A percentile compares a stretch with the other conserved stretches of the same genome.
Evolutionary conservation across 1,140 invertebrate species (phyloP).

Genomic region (Penaeus indicus): DNA sequence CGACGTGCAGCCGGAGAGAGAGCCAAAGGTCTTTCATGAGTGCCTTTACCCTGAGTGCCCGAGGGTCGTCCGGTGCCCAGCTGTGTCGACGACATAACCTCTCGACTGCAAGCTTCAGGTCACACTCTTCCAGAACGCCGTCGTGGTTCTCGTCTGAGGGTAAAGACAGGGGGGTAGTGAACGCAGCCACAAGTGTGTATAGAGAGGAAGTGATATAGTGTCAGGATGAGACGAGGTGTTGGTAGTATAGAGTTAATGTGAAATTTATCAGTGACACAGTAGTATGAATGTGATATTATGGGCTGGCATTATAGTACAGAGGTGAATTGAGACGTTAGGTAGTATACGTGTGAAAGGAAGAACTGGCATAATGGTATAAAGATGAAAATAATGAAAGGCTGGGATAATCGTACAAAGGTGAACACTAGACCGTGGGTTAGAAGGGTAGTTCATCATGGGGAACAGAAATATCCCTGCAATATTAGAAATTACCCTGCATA

Average conservation of each 20-base stretch:
- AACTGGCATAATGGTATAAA: too few relatives aligned
- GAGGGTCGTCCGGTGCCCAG: constrained; percentile 26
- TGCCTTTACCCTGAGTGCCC: not conserved
- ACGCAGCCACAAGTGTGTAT: not conserved
- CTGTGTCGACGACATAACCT: constrained; percentile 7
- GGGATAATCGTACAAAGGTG: not conserved
- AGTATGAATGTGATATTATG: too few relatives aligned
- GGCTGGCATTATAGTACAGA: too few relatives aligned
- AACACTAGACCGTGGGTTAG: not conserved
- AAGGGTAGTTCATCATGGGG: not conserved
- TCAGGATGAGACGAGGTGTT: too few relatives aligned
- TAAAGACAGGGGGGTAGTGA: not conserved
- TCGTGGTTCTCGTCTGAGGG: constrained; percentile 35
- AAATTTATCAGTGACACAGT: too few relatives aligned
- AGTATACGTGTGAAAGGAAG: too few relatives aligned
- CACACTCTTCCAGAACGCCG: constrained; percentile 27
- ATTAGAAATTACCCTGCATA: too few relatives aligned
- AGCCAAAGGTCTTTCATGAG: constrained; percentile 40
- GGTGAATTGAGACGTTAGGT: too few relatives aligned
- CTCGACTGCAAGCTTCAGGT: constrained; percentile 10
- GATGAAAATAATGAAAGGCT: not conserved
- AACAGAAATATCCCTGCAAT: too few relatives aligned
- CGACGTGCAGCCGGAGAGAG: constrained; percentile 35
- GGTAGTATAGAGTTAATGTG: too few relatives aligned
- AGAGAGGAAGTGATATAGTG: too few relatives aligned